Percentiles rank a stretch among this genome's conserved stretches.
These are phyloP conservation scores for Suricata suricatta DNA, from an alignment of 2,113 vertebrate species.

Conservation along the genomic window DNA sequence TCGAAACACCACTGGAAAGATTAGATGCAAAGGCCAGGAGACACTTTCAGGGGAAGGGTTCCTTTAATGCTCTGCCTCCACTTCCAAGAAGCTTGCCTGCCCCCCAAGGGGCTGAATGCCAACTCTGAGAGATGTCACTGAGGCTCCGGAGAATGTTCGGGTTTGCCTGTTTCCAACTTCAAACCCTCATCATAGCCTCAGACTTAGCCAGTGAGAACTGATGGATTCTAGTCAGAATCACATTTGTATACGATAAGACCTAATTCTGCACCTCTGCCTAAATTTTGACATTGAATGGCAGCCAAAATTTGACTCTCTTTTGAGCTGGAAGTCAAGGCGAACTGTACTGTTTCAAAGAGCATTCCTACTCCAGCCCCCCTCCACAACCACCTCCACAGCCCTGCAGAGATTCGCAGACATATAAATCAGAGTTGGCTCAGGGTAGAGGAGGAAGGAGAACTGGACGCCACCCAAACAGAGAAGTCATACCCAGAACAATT, in stretches of 20 bases:
- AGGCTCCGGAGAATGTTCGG: neutral
- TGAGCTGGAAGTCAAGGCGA: slow-evolving; percentile 24
- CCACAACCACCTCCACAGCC: slow-evolving; percentile 11
- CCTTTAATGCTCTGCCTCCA: neutral
- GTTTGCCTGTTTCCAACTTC: neutral
- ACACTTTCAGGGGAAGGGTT: neutral
- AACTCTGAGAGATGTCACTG: neutral
- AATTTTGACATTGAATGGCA: slow-evolving; percentile 47
- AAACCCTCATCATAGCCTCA: neutral
- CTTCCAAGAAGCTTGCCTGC: neutral
- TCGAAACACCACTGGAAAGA: neutral
- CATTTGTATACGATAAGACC: slow-evolving; percentile 15
- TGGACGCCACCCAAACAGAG: slow-evolving; percentile 51
- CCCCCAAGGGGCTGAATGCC: neutral
- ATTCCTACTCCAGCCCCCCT: neutral
- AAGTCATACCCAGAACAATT: slow-evolving; percentile 53
- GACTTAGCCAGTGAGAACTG: neutral
- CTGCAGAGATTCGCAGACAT: slow-evolving; percentile 51
- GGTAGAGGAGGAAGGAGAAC: slow-evolving; percentile 30
- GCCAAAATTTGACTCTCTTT: slow-evolving; percentile 32
- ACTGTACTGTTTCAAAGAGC: neutral
- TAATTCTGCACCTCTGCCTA: slow-evolving; percentile 46
- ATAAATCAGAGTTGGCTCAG: slow-evolving; percentile 65
- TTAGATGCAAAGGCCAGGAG: neutral
- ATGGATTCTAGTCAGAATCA: neutral